phyloP scores from a whole-genome alignment of 2,888 invertebrate species.

The Rhamnusium bicolor region DNA sequence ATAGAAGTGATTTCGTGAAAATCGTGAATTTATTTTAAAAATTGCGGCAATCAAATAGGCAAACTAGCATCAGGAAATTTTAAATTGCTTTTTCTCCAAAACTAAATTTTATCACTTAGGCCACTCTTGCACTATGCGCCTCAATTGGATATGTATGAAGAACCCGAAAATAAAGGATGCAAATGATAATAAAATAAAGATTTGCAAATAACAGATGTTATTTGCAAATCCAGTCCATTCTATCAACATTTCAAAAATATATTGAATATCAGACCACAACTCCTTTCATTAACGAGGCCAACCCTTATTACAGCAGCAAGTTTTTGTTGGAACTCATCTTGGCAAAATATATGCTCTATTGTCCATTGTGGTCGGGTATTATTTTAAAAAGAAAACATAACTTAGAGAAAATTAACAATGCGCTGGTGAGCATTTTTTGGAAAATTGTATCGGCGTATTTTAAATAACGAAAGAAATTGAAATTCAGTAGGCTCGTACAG shows the following conservation, averaged over 20 bases:
- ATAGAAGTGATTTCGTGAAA: too few species aligned
- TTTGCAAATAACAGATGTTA: neutral
- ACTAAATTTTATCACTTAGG: too few species aligned
- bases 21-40: too few species aligned
- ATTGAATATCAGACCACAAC: too few species aligned
- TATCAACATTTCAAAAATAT: too few species aligned
- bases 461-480: conserved; percentile 7
- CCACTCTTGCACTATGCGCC: too few species aligned
- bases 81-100: too few species aligned
- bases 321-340: neutral
- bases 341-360: neutral
- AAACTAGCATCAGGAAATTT: too few species aligned
- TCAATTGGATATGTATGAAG: neutral
- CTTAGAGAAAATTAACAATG: neutral
- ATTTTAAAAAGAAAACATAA: neutral
- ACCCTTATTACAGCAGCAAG: neutral
- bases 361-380: neutral
- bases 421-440: neutral
- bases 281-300: too few species aligned
- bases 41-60: too few species aligned
- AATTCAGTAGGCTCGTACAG: neutral
- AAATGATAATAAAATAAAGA: too few species aligned
- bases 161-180: neutral
- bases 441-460: neutral
- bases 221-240: too few species aligned